These are phyloP conservation scores for Tanytarsus gracilentus DNA, from an alignment of 2,888 invertebrate species.

Conservation along the genomic window DNA sequence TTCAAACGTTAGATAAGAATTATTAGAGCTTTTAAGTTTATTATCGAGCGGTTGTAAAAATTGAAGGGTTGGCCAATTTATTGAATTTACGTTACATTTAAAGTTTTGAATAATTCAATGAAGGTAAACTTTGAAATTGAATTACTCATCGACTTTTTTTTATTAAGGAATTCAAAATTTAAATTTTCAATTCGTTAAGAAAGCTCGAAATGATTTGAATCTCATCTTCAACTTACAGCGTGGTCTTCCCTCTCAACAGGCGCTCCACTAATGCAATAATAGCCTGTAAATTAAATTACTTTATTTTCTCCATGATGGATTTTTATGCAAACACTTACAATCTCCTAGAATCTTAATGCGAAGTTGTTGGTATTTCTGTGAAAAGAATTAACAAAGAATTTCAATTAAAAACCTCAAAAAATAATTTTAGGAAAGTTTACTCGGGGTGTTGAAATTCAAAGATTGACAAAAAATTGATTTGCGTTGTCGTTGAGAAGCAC, in stretches of 20 bases:
- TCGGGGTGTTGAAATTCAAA: not conserved
- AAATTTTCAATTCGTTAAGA: no score
- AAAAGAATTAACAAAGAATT: not conserved
- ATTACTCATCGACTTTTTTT: no score
- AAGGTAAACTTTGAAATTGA: no score
- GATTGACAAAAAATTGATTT: not conserved
- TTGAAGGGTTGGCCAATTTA: not conserved
- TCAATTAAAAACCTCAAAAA: not conserved
- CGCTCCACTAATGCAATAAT: constrained; percentile 95
- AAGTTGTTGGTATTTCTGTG: constrained; percentile 83
- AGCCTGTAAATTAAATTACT: no score
- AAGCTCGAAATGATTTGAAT: no score
- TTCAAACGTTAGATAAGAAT: not conserved
- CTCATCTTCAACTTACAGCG: constrained; percentile 55
- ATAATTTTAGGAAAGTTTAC: no score
- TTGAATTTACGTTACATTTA: not conserved
- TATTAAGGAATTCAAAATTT: no score
- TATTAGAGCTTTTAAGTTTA: not conserved
- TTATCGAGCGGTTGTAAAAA: not conserved
- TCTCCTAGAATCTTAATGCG: constrained; percentile 94
- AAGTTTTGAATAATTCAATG: no score
- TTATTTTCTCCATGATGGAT: no score
- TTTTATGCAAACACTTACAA: no score
- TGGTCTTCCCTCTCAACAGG: constrained; percentile 84
- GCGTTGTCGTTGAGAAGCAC: no score